Conservation (phyloP, 2,113 vertebrate species). For the Heloderma charlesbogerti region DNA sequence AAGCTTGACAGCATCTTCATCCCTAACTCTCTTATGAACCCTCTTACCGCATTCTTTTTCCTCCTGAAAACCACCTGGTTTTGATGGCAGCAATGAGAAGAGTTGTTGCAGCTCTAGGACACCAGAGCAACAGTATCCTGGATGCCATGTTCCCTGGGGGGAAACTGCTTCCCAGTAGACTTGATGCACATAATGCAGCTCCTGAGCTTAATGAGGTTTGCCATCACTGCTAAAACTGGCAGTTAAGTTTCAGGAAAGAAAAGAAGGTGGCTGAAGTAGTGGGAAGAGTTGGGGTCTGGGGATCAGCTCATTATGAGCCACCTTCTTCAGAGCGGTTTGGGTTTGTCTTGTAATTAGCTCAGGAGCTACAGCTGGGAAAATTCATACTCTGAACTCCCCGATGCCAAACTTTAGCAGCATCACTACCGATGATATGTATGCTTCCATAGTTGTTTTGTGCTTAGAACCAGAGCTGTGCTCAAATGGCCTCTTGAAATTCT, state of each 20-base stretch:
- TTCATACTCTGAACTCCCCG: neutral
- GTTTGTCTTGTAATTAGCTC: neutral
- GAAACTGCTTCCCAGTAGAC: too few species aligned
- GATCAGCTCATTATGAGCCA: neutral
- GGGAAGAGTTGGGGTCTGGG: neutral
- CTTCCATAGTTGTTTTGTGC: conserved; percentile 32
- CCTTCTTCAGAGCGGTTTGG: neutral
- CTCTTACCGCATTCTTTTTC: neutral
- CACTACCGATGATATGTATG: neutral
- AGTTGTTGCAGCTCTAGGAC: neutral
- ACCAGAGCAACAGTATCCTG: neutral
- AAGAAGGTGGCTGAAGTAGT: neutral
- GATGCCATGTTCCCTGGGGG: too few species aligned
- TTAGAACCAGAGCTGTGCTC: too few species aligned
- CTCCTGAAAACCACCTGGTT: neutral
- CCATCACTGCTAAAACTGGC: neutral
- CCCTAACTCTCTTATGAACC: neutral
- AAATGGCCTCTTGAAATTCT: too few species aligned
- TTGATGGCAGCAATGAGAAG: too few species aligned
- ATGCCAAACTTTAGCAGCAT: neutral
- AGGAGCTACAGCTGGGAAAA: neutral
- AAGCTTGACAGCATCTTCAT: neutral
- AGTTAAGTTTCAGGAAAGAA: neutral
- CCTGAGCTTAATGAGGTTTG: neutral
- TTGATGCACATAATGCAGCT: neutral